Percentiles rank a stretch among this genome's conserved stretches.
These are phyloP conservation scores for Heterodera schachtii DNA, from an alignment of 1,140 invertebrate species.

Conservation along the genomic window DNA sequence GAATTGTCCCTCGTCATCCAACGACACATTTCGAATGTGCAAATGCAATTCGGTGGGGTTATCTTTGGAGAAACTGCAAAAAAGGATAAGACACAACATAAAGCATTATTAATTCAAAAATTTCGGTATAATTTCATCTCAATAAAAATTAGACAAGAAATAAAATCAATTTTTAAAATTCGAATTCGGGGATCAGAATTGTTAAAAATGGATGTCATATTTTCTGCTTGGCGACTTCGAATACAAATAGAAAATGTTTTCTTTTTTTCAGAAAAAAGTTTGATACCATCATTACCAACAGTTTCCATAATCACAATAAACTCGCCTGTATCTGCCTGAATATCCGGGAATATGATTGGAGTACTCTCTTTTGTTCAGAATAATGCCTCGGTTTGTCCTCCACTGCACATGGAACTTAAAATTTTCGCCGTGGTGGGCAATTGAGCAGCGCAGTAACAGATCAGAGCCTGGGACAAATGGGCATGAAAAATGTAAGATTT, in stretches of 20 bases:
- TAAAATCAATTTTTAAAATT: no score
- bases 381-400: slow-evolving; percentile 41
- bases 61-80: slow-evolving; percentile 38
- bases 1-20: slow-evolving; percentile 50
- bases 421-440: slow-evolving; percentile 22
- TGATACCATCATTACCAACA: no score
- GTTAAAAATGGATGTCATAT: no score
- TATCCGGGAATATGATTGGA: slow-evolving; percentile 40
- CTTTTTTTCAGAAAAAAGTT: no score
- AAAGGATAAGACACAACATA: background rate
- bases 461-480: slow-evolving; percentile 12
- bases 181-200: no score
- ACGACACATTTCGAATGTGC: slow-evolving; percentile 44
- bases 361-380: slow-evolving; percentile 40
- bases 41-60: slow-evolving; percentile 45
- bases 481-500: background rate
- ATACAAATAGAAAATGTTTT: no score
- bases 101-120: background rate
- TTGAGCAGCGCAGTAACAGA: slow-evolving; percentile 38
- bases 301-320: background rate
- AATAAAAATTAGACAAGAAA: no score
- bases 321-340: slow-evolving; percentile 42
- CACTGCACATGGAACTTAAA: slow-evolving; percentile 44
- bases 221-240: no score
- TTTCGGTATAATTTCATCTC: background rate